Base-by-base conservation (phyloP, 2,888 invertebrate genomes). In the Xestobium rufovillosum region DNA sequence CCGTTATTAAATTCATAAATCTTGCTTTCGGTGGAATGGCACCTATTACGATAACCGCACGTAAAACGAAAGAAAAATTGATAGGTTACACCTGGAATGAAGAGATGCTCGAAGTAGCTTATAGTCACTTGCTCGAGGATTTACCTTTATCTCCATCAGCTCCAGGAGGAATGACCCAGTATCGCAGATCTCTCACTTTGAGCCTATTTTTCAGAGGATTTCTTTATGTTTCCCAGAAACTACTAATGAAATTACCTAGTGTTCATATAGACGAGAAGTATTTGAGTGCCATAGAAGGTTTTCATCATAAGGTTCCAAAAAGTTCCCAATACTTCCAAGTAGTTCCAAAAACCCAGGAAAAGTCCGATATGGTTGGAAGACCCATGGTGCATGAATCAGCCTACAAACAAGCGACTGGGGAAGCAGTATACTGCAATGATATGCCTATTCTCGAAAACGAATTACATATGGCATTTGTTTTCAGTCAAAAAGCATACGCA, bases 21-120 rank as follows among this genome's bases (percentile, higher is more conserved):
- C 63, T 92, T 43, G 83, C 86, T n/a, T 95, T 79, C 59, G 95
- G 96, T 36, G 96, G 95, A 16, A 89, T 96, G 90, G 91, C 88
- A 1, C 83, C 88, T 3, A 86, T 78, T 2, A 90, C 91, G 0
- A 74, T 84, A 31, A 66, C 82, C 57, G 85, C 89, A 0, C 65
- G 67, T 13, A 74, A 75, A 54, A 79, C 90, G 8, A 41, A 52
- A 74, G 78, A 40, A 57, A 72, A 34, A 53, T 68, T 49, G 6
- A 52, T 40, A 31, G 59, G 59, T 6, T 35, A 53, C 28, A 41
- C 49, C 3, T 65, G 65, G 65, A 56, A 59, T 36, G 47, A 52
- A 35, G 39, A 50, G 11, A 60, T 55, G 17, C 35, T 65, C 28
- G 75, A 78, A 48, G 60, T 62, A 19, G 76, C 79, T 3, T 78